Evolutionary conservation across 2,888 invertebrate genomes (phyloP).

Genomic region (Lysandra bellargus): DNA sequence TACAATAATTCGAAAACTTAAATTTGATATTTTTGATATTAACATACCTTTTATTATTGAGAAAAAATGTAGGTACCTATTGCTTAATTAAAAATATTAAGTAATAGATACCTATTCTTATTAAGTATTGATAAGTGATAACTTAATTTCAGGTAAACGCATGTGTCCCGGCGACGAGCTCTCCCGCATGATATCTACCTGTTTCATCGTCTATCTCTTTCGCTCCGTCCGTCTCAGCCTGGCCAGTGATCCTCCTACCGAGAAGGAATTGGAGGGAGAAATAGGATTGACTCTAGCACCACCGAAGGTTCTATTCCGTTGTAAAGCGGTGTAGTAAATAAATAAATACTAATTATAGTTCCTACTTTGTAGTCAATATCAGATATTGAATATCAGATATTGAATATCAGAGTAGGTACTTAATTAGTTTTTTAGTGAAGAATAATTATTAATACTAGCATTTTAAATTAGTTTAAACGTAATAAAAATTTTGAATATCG

Average conservation of each 20-base stretch:
- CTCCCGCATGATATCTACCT: slow-evolving; percentile 86
- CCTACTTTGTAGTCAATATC: not conserved
- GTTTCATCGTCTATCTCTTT: slow-evolving; percentile 84
- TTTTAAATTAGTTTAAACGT: too few relatives aligned
- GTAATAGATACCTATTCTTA: too few relatives aligned
- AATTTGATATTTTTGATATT: too few relatives aligned
- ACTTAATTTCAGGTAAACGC: slow-evolving; percentile 83
- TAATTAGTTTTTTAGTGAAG: not conserved
- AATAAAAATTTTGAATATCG: too few relatives aligned
- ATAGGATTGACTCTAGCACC: slow-evolving; percentile 89
- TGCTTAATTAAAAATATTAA: too few relatives aligned
- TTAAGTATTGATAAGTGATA: too few relatives aligned
- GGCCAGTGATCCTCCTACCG: slow-evolving; percentile 62
- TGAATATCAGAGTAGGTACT: too few relatives aligned
- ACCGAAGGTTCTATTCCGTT: slow-evolving; percentile 66
- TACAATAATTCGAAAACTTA: too few relatives aligned
- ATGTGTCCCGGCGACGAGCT: slow-evolving; percentile 93
- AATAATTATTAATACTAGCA: not conserved
- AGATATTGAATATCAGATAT: too few relatives aligned
- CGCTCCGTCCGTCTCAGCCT: slow-evolving; percentile 83
- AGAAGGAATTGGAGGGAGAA: slow-evolving; percentile 82
- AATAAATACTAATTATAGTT: too few relatives aligned
- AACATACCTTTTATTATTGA: too few relatives aligned
- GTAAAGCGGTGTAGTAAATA: slow-evolving; percentile 52
- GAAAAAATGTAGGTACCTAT: too few relatives aligned